Conservation (phyloP, 53 echinoderm and acorn worm genomes). For the Crossaster papposus region DNA sequence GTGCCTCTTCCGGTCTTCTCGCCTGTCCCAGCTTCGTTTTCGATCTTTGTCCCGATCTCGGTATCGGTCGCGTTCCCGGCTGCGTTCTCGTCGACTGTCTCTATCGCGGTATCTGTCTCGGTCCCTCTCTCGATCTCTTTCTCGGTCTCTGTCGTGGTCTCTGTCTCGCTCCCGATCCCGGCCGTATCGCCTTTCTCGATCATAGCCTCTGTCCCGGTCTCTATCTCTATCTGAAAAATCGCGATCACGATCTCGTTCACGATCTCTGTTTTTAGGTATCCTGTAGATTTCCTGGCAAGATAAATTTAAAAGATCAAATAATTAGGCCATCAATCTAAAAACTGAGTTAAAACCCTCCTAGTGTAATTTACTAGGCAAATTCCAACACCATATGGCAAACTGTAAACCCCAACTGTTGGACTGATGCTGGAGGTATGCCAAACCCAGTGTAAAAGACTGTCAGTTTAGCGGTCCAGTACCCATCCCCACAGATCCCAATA, state of each 20-base stretch:
- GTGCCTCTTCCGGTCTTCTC: constrained; percentile 72
- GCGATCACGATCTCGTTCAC: constrained; percentile 74
- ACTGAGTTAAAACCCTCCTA: neutral
- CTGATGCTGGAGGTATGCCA: too few relatives aligned
- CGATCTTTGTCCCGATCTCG: constrained; percentile 58
- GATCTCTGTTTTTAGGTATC: constrained; percentile 92
- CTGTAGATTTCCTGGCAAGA: constrained; percentile 86
- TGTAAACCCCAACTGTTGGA: too few relatives aligned
- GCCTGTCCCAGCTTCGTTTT: constrained; percentile 66
- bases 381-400: neutral
- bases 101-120: constrained; percentile 67
- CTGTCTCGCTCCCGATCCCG: constrained; percentile 73
- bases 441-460: too few relatives aligned
- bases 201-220: constrained; percentile 67
- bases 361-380: neutral
- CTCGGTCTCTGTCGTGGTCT: constrained; percentile 56
- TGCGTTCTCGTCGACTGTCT: constrained; percentile 77
- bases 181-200: constrained; percentile 63
- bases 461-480: too few relatives aligned
- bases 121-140: constrained; percentile 74
- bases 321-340: neutral
- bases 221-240: constrained; percentile 69
- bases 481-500: too few relatives aligned
- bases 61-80: constrained; percentile 68
- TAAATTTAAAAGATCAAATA: neutral